phyloP scores from a whole-genome alignment of 2,797 vertebrate species.

The Myripristis murdjan region DNA sequence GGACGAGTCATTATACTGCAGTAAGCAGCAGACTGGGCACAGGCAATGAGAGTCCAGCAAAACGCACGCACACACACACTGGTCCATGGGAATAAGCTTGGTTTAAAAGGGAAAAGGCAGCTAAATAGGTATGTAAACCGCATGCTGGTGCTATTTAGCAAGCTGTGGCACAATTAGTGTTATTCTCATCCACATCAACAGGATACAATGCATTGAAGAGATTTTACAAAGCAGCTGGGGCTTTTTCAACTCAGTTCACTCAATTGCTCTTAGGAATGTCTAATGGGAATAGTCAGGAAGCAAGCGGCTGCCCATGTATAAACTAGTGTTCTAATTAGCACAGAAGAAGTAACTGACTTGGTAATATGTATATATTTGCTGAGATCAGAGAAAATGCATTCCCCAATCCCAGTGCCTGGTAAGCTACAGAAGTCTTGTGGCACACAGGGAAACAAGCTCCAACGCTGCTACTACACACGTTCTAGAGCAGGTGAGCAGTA shows the following conservation, averaged over 20 bases:
- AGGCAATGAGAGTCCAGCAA: constrained; percentile 14
- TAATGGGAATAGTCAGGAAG: background rate
- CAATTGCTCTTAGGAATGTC: background rate
- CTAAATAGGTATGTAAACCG: constrained; percentile 1
- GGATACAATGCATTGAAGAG: constrained; percentile 27
- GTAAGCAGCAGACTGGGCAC: background rate
- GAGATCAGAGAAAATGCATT: constrained; percentile 20
- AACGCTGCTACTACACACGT: constrained; percentile 26
- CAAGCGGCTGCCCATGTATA: constrained; percentile 2
- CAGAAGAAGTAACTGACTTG: background rate
- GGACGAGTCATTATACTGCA: constrained; percentile 31
- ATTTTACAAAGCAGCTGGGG: constrained; percentile 28
- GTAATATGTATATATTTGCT: background rate
- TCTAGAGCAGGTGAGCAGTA: constrained; percentile 64
- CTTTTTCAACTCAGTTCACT: constrained; percentile 10
- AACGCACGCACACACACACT: background rate
- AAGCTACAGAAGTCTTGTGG: constrained; percentile 35
- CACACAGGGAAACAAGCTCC: constrained; percentile 45
- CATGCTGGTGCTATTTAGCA: constrained; percentile 21
- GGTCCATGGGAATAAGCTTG: constrained; percentile 5
- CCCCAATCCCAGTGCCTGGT: constrained; percentile 37
- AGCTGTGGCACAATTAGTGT: constrained; percentile 9
- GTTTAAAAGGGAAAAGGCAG: constrained; percentile 17
- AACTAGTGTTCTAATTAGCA: constrained; percentile 5
- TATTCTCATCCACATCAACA: constrained; percentile 3